Evolutionary conservation across 2,888 invertebrate species (phyloP), one percentile per base, ranked within the genome.

Genomic region (Ichneumon xanthorius): DNA sequence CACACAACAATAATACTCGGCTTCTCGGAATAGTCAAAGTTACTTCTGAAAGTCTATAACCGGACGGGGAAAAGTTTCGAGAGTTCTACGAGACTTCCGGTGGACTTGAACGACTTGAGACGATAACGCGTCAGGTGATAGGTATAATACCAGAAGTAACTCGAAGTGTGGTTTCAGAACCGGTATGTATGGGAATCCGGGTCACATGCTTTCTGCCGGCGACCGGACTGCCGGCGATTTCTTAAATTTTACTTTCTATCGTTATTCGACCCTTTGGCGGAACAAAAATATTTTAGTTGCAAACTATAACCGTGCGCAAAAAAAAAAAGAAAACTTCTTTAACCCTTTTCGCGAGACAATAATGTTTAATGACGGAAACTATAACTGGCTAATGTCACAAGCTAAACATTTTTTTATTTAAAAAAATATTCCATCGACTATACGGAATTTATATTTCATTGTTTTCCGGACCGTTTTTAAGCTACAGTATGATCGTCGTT

Each of bases 71-170:
- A 48, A 67, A 76, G 48, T 67, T 37, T 67, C 63, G 33, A 61
- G 6, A 26, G 16, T 22, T 33, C n/a, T 48, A 19, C 45, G 63
- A 14, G 14, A 81, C 67, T 77, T 77, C 76, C 67, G 76, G 14
- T n/a, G 37, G 50, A 67, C 37, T 67, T 40, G 30, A 4, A 76
- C 76, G 50, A 76, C 50, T 37, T 16, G n/a, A 70, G n/a, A 19
- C 45, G 67, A 67, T 16, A 37, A 33, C 19, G 30, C 19, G 63
- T 63, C 63, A 75, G 63, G 75, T 63, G 75, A 75, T 75, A n/a
- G 67, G 1, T 26, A 26, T 14, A 68, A 70, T 53, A n/a, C 16
- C 30, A 16, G 33, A 30, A 63, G 63, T 55, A 55, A 55, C 53
- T 16, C 30, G 63, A 30, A 63, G 63, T 30, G 26, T 63, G 30